Conservation (phyloP, 2,888 invertebrate genomes). For the Cryptocephalus moraei region DNA sequence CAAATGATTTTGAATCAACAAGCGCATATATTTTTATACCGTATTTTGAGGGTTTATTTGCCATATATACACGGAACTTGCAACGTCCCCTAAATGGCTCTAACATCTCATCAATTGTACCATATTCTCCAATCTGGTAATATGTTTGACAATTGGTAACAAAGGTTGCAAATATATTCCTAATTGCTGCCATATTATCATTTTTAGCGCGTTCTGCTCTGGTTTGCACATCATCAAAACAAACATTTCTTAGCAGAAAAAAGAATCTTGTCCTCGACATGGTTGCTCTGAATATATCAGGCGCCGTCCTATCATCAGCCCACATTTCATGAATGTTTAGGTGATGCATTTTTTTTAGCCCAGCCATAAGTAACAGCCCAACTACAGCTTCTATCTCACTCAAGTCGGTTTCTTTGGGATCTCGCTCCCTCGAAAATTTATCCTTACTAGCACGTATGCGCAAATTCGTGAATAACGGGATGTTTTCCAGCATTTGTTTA, state of each 20-base stretch:
- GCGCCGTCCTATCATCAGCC: slow-evolving; percentile 17
- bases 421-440: slow-evolving; percentile 3
- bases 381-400: slow-evolving; percentile 17
- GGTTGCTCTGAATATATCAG: slow-evolving; percentile 19
- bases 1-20: background rate
- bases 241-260: slow-evolving; percentile 12
- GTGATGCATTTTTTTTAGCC: slow-evolving; percentile 16
- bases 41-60: slow-evolving; percentile 4
- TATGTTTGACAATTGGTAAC: background rate
- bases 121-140: slow-evolving; percentile 1
- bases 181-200: slow-evolving; percentile 1
- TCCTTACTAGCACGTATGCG: slow-evolving; percentile 6
- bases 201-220: background rate
- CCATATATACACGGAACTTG: slow-evolving; percentile 2
- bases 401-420: slow-evolving; percentile 11
- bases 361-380: slow-evolving; percentile 21
- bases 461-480: slow-evolving; percentile 14
- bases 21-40: slow-evolving; percentile 3
- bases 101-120: slow-evolving; percentile 2
- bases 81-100: slow-evolving; percentile 4
- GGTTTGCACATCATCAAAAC: slow-evolving; percentile 6
- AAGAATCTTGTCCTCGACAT: slow-evolving; percentile 20
- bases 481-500: slow-evolving; percentile 10
- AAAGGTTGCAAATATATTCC: background rate
- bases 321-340: slow-evolving; percentile 17